These are phyloP conservation scores for Gymnogyps californianus DNA, from an alignment of 2,113 vertebrate genomes.

Conservation along the genomic window DNA sequence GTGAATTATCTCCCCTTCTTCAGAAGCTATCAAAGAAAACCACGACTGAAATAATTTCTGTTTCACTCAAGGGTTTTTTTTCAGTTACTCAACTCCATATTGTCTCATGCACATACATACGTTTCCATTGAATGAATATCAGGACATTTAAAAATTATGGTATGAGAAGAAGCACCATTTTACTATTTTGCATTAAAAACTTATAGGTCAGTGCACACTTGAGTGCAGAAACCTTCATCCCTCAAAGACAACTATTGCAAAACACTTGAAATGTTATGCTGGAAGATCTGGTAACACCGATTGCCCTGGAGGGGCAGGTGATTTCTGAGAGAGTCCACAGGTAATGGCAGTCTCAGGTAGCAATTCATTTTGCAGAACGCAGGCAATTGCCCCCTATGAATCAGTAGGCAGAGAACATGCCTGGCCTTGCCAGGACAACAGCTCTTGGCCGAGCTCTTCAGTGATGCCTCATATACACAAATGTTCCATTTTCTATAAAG, in stretches of 20 bases:
- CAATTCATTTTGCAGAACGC: not conserved
- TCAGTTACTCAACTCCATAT: not conserved
- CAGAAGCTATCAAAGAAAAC: not conserved
- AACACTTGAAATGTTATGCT: not conserved
- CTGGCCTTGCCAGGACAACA: not conserved
- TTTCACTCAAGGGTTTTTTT: not conserved
- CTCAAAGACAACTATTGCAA: not conserved
- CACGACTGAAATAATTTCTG: not conserved
- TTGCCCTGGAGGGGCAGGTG: not conserved
- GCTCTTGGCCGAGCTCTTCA: not conserved
- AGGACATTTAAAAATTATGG: not conserved
- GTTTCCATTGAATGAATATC: not conserved
- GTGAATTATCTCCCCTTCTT: not conserved
- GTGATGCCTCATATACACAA: rapidly evolving
- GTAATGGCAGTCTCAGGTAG: not conserved
- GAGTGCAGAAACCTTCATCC: not conserved
- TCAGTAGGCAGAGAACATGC: not conserved
- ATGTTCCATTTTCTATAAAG: not conserved
- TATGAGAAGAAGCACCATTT: not conserved
- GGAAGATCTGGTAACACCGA: not conserved
- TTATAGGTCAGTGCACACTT: rapidly evolving
- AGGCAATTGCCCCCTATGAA: not conserved
- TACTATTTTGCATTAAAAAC: not conserved
- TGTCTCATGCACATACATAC: not conserved
- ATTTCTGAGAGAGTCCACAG: not conserved